phyloP scores from a whole-genome alignment of 2,113 vertebrate species.

The Aptenodytes patagonicus region DNA sequence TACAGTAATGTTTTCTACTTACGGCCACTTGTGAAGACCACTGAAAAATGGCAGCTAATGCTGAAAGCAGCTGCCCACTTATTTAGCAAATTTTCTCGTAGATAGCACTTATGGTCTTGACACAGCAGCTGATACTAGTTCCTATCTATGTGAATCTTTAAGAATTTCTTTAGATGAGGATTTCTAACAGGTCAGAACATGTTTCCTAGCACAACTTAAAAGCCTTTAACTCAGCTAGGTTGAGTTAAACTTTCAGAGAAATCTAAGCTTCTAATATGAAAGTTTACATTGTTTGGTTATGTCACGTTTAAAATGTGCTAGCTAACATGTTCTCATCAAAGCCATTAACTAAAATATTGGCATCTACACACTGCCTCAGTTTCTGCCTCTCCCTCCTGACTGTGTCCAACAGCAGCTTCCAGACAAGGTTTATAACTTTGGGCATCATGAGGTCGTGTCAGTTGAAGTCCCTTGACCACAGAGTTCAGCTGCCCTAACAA shows the following conservation, averaged over 20 bases:
- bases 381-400: not conserved
- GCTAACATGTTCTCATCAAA: not conserved
- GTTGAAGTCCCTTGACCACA: not conserved
- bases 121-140: not conserved
- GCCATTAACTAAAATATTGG: not conserved
- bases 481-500: not conserved
- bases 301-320: not conserved
- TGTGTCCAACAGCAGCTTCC: not conserved
- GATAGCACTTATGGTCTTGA: conserved; percentile 7
- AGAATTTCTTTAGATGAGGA: conserved; percentile 6
- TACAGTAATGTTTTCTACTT: conserved; percentile 23
- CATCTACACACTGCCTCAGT: not conserved
- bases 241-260: not conserved
- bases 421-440: not conserved
- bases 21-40: conserved; percentile 2
- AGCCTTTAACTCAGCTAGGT: not conserved
- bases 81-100: conserved; percentile 34
- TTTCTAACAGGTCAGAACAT: not conserved
- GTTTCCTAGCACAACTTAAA: not conserved
- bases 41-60: conserved; percentile 41
- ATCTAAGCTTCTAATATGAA: not conserved
- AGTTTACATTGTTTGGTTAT: not conserved
- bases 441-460: not conserved
- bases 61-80: conserved; percentile 27
- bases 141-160: not conserved